Conservation (phyloP, 2,797 vertebrate genomes). For the Sparidentex hasta region DNA sequence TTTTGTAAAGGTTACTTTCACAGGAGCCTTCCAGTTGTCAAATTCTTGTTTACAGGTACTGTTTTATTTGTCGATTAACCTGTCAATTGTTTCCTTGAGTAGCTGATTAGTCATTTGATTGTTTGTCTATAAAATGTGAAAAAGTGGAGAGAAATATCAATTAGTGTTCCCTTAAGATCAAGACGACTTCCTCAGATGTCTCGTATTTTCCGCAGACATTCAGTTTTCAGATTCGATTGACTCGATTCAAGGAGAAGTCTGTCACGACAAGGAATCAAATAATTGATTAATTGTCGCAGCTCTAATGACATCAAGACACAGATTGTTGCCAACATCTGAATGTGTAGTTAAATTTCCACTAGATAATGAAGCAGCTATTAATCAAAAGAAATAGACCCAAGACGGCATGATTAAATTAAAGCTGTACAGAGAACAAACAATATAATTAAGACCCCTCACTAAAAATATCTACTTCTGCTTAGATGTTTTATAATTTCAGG, state of each 20-base stretch:
- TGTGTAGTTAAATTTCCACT: neutral
- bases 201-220: no score
- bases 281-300: no score
- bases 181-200: no score
- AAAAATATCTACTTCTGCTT: neutral
- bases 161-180: no score
- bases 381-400: neutral
- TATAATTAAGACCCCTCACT: neutral
- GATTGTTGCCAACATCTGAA: neutral
- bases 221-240: no score
- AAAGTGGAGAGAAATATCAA: no score
- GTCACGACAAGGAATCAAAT: no score
- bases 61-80: no score
- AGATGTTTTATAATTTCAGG: constrained; percentile 13
- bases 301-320: neutral
- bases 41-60: neutral
- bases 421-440: no score
- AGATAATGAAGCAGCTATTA: neutral
- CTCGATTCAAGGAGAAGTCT: no score
- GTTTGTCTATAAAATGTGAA: neutral
- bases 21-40: neutral
- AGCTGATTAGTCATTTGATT: no score
- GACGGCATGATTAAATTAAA: neutral
- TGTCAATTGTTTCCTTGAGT: no score
- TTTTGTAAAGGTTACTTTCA: neutral